Base-by-base conservation (phyloP, 2,888 invertebrate species). In the Thera britannica region DNA sequence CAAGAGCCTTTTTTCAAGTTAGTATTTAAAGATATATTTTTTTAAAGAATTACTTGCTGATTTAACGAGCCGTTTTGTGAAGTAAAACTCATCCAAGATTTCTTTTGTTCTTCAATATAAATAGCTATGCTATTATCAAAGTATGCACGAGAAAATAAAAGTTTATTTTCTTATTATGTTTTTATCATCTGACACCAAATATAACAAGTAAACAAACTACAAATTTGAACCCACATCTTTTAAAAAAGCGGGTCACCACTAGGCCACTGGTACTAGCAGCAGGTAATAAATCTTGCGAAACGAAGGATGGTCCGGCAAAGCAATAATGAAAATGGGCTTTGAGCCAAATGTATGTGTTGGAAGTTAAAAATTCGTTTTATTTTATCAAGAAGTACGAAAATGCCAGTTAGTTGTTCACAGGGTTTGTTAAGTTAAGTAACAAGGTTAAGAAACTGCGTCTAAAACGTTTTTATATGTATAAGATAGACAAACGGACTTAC, bases 301-400 rank as follows among this genome's bases (percentile, higher is more conserved):
- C 46, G 48, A 48, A 66, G 51, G 58, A 36, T 48, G 49, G 57
- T 58, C 68, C n/a, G 60, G 3, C 51, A 49, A n/a, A 58, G 64
- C 48, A 62, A 55, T 68, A 63, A 68, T 63, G 60, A 60, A 23
- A 69, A 69, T 62, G 68, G 68, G 58, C 48, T 46, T 46, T 4
- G 44, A 44, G 65, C 68, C 65, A 62, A 69, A 54, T 65, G 63
- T 62, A 48, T 67, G 62, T 51, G 59, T 57, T 62, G 48, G 23
- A 48, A 60, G 41, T 56, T 38, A 7, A 35, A 34, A 46, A 46
- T 35, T 35, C 34, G 8, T 52, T 34, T 52, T 52, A 34, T 34
- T 34, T 34, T 52, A 46, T 46, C 44, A 46, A 8, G 9, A 9
- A 46, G 9, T 46, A 46, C 44, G 9, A 9, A 9, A 46, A 46